These are phyloP conservation scores for Betta splendens DNA, from an alignment of 2,797 vertebrate species.

Conservation along the genomic window DNA sequence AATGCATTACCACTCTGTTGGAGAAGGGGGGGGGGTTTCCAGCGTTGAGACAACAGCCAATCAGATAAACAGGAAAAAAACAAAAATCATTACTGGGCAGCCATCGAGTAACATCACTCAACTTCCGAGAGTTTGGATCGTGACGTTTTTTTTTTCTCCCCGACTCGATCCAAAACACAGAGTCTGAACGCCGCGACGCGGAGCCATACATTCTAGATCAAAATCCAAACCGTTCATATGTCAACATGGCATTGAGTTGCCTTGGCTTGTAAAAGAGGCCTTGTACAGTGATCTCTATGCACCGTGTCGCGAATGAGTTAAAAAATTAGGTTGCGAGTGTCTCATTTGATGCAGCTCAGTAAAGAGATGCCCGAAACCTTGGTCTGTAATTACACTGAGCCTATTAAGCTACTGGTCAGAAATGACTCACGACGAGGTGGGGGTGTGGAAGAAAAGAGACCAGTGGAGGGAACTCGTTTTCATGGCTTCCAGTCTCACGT, in stretches of 20 bases:
- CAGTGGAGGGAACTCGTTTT: slow-evolving; percentile 64
- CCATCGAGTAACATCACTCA: slow-evolving; percentile 34
- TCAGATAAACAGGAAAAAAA: slow-evolving; percentile 73
- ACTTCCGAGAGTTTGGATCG: slow-evolving; percentile 61
- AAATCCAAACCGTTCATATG: slow-evolving; percentile 50
- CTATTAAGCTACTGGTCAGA: slow-evolving; percentile 74
- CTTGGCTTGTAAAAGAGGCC: slow-evolving; percentile 13
- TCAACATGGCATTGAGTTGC: slow-evolving; percentile 40
- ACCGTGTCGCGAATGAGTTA: slow-evolving; percentile 47
- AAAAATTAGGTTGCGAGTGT: slow-evolving; percentile 47
- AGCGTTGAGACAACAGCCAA: slow-evolving; percentile 55
- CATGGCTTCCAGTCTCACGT: slow-evolving; percentile 52
- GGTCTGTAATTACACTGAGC: slow-evolving; percentile 75
- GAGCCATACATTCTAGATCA: slow-evolving; percentile 37
- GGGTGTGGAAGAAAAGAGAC: slow-evolving; percentile 39
- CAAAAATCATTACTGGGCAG: slow-evolving; percentile 34
- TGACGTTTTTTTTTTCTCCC: slow-evolving; percentile 37
- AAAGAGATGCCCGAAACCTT: slow-evolving; percentile 60
- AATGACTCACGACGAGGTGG: slow-evolving; percentile 69
- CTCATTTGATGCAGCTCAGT: slow-evolving; percentile 59
- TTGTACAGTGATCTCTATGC: slow-evolving; percentile 21
- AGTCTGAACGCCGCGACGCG: slow-evolving; percentile 66
- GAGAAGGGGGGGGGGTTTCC: slow-evolving; percentile 47
- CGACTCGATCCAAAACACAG: slow-evolving; percentile 52
- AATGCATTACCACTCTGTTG: slow-evolving; percentile 17